phyloP scores from a whole-genome alignment of 37 sponge, comb jelly and placozoan genomes.

The Crambe crambe region DNA sequence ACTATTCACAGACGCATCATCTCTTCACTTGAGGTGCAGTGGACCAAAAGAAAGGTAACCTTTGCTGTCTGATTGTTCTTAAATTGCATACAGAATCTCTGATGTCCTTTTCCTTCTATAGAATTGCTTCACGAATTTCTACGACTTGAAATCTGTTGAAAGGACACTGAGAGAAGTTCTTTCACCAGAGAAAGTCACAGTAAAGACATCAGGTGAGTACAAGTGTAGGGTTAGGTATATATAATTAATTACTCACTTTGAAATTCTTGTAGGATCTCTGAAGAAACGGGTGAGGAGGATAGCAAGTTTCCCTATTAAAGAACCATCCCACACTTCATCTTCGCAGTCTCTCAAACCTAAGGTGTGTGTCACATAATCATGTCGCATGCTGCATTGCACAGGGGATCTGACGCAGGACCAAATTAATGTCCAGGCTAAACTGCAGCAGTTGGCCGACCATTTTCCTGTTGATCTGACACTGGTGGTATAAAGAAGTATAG shows the following conservation, averaged over 20 bases:
- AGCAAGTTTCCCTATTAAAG: no score
- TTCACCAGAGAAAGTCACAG: not conserved
- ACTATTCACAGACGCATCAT: conserved; percentile 24
- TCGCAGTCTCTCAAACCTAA: no score
- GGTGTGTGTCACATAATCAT: no score
- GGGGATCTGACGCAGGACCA: no score
- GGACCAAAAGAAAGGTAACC: not conserved
- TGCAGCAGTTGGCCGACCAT: no score
- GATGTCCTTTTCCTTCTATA: not conserved
- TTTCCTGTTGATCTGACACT: no score
- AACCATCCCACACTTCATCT: no score
- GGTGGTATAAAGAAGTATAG: no score
- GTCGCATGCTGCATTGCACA: no score
- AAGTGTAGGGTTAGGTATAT: not conserved
- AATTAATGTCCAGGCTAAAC: no score
- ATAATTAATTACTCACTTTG: not conserved
- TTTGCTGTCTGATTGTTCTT: not conserved
- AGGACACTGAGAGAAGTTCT: conserved; percentile 1
- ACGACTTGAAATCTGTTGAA: conserved; percentile 23
- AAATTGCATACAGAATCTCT: not conserved
- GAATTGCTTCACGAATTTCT: conserved; percentile 59
- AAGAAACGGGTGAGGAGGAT: no score
- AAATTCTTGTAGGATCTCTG: not conserved
- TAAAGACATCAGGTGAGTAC: not conserved
- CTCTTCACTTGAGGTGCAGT: conserved; percentile 41